Percentiles rank a stretch among this genome's conserved stretches.
Conservation (phyloP, 2,797 vertebrate species). For the Cossypha heuglini region DNA sequence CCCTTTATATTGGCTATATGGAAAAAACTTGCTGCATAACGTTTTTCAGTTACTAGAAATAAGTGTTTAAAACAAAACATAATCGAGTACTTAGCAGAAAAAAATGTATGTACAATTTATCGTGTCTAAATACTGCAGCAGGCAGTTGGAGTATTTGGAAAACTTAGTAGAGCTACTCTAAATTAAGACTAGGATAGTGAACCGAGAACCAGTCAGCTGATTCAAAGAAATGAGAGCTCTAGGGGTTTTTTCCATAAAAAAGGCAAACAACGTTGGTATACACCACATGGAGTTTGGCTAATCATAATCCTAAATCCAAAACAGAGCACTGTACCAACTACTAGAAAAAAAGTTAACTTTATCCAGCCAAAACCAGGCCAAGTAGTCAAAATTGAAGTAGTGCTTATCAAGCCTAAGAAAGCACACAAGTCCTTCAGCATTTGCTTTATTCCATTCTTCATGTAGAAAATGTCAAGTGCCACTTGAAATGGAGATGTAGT, state of each 20-base stretch:
- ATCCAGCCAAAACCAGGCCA: not conserved
- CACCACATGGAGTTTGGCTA: not conserved
- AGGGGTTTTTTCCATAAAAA: not conserved
- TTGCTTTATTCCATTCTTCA: not conserved
- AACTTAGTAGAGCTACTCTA: not conserved
- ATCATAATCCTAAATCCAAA: not conserved
- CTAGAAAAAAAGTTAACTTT: not conserved
- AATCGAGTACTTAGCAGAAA: not conserved
- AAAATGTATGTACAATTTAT: not conserved
- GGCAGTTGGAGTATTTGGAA: not conserved
- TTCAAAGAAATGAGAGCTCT: not conserved
- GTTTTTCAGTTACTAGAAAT: not conserved
- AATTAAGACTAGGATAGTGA: not conserved
- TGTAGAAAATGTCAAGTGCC: not conserved
- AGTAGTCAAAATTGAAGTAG: not conserved
- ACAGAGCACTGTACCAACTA: not conserved
- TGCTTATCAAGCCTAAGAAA: not conserved
- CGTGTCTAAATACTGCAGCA: not conserved
- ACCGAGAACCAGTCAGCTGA: not conserved
- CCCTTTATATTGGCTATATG: not conserved
- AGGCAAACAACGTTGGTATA: not conserved
- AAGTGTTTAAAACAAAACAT: not conserved
- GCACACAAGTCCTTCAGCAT: not conserved
- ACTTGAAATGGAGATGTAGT: not conserved
- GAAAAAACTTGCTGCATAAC: not conserved